phyloP scores from a whole-genome alignment of 2,797 vertebrate species.

The Eulemur mongoz region DNA sequence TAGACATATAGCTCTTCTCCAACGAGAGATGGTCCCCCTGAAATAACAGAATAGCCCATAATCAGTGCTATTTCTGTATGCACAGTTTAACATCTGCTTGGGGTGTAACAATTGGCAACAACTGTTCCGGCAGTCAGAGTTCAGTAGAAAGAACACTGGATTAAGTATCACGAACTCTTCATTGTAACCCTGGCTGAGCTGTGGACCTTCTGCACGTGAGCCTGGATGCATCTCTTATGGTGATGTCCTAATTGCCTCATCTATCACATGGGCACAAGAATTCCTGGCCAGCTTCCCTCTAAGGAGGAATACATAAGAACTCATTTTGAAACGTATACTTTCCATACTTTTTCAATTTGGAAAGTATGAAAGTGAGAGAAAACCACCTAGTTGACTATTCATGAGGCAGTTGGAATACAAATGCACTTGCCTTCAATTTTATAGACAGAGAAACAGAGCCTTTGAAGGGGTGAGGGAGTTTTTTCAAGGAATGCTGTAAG shows the following conservation, averaged over 20 bases:
- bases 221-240: background rate
- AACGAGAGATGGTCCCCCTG: background rate
- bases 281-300: background rate
- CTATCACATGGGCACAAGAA: background rate
- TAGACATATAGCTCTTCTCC: background rate
- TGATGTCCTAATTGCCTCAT: background rate
- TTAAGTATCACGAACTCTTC: background rate
- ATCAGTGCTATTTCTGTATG: background rate
- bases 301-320: background rate
- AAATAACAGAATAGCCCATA: background rate
- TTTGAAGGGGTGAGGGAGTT: background rate
- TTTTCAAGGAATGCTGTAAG: background rate
- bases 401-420: background rate
- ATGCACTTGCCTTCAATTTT: background rate
- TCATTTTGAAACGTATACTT: constrained; percentile 3
- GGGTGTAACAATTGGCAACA: background rate
- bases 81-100: background rate
- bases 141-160: background rate
- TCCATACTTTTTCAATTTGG: background rate
- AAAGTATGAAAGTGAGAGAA: constrained; percentile 27
- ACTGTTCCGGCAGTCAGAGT: background rate
- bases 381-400: background rate
- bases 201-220: background rate
- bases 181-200: background rate
- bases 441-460: background rate